Percentiles rank a stretch among this genome's conserved stretches.
phyloP scores from a whole-genome alignment of 2,113 vertebrate species.

The Turdus rufiventris region DNA sequence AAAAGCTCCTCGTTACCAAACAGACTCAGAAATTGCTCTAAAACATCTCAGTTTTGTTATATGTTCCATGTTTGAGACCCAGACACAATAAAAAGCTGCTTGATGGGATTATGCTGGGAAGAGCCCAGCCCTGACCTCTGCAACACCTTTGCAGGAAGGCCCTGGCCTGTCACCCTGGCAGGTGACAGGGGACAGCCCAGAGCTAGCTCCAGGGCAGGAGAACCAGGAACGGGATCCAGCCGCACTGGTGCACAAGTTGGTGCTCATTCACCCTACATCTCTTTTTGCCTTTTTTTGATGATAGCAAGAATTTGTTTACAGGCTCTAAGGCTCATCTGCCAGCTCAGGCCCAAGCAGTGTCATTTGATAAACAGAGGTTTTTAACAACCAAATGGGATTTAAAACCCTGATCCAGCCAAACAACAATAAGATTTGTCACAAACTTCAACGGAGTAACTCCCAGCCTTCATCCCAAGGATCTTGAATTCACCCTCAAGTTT shows the following conservation, averaged over 20 bases:
- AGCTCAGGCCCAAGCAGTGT: accelerated
- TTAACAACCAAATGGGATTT: neutral
- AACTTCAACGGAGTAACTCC: neutral
- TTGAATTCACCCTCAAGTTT: accelerated
- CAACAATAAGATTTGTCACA: accelerated
- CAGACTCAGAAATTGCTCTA: neutral
- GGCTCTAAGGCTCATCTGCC: neutral
- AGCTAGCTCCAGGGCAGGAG: neutral
- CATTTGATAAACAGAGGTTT: neutral
- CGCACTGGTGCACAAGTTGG: accelerated
- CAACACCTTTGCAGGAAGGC: neutral
- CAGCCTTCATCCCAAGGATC: neutral
- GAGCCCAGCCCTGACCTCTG: neutral
- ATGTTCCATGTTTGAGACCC: accelerated
- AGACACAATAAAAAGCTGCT: neutral
- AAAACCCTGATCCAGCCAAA: neutral
- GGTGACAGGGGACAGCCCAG: neutral
- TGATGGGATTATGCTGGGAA: neutral
- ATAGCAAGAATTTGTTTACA: neutral
- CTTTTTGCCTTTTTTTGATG: accelerated
- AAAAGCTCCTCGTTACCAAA: neutral
- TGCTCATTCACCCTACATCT: neutral
- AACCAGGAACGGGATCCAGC: accelerated
- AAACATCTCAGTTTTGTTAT: neutral
- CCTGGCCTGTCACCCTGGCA: neutral